Percentiles rank a stretch among this genome's conserved stretches.
Conservation (phyloP, 37 sponge, comb jelly and placozoan genomes). For the Sycon ciliatum region DNA sequence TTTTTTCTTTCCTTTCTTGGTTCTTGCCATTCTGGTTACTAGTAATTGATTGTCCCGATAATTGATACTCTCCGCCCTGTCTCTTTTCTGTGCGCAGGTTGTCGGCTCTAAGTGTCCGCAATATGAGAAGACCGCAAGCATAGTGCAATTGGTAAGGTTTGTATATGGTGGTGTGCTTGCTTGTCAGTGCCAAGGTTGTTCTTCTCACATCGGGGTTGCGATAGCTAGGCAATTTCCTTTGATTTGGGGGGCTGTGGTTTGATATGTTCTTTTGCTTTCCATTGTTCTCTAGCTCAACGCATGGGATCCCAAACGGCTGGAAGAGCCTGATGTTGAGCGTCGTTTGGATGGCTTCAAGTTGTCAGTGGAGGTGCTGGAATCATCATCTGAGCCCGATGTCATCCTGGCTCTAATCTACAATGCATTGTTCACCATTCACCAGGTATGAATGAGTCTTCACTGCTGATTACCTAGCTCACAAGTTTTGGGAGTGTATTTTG, state of each 20-base stretch:
- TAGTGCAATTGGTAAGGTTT: too few species aligned
- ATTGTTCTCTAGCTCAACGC: slow-evolving; percentile 47
- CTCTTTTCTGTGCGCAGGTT: too few species aligned
- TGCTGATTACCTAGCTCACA: not conserved
- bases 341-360: slow-evolving; percentile 47
- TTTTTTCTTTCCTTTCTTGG: not conserved
- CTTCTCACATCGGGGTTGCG: too few species aligned
- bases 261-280: not conserved
- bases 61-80: too few species aligned
- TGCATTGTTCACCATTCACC: slow-evolving; percentile 37
- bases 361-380: slow-evolving; percentile 25
- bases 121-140: too few species aligned
- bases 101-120: too few species aligned
- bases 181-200: too few species aligned
- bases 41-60: too few species aligned
- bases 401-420: slow-evolving; percentile 55
- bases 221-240: too few species aligned
- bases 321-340: slow-evolving; percentile 62
- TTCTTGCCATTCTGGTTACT: too few species aligned
- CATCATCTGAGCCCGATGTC: not conserved
- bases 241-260: too few species aligned
- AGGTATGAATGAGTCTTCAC: slow-evolving; percentile 29
- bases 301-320: slow-evolving; percentile 55
- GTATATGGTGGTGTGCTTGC: too few species aligned
- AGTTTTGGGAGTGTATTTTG: not conserved